These are phyloP conservation scores for Aix galericulata DNA, from an alignment of 2,113 vertebrate genomes.

Conservation along the genomic window DNA sequence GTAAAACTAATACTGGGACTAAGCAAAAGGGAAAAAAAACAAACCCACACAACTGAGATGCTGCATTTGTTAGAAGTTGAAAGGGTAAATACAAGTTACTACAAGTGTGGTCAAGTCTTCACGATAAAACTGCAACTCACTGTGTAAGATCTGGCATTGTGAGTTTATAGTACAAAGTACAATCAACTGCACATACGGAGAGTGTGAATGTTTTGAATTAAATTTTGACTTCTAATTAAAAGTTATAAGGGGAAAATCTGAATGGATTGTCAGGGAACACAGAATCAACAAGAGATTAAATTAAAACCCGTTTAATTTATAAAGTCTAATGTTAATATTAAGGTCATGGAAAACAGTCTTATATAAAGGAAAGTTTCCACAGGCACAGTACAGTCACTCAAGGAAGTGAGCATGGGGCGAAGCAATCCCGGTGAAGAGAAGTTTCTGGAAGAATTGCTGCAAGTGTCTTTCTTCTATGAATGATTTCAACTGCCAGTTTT, in stretches of 20 bases:
- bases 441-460: not conserved
- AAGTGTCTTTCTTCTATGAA: not conserved
- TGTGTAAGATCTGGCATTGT: not conserved
- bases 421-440: not conserved
- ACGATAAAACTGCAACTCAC: not conserved
- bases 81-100: not conserved
- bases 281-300: not conserved
- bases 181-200: accelerated
- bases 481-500: not conserved
- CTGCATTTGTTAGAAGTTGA: not conserved
- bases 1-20: not conserved
- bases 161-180: not conserved
- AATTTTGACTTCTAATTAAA: not conserved
- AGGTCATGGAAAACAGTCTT: not conserved
- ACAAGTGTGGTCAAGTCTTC: not conserved
- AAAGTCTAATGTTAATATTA: not conserved
- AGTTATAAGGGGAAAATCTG: not conserved
- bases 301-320: not conserved
- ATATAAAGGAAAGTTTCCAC: not conserved
- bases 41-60: not conserved
- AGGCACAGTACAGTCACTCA: not conserved
- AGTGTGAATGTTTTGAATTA: not conserved
- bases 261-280: not conserved
- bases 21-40: not conserved
- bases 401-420: not conserved